These are phyloP conservation scores for Gymnorhina tibicen DNA, from an alignment of 2,113 vertebrate genomes.

Conservation along the genomic window DNA sequence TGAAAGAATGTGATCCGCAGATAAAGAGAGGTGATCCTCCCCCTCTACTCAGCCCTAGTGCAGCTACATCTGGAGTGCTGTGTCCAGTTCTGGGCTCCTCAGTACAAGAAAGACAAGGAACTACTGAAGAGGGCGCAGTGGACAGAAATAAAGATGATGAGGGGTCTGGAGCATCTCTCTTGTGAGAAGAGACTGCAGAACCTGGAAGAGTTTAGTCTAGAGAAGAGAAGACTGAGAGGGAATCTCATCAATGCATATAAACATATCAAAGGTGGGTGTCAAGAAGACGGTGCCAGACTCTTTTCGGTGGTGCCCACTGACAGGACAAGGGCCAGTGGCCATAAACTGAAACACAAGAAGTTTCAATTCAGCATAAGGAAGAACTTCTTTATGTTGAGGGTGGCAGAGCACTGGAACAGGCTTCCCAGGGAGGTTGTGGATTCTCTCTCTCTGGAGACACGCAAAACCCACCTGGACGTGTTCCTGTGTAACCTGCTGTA, in stretches of 20 bases:
- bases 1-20: neutral
- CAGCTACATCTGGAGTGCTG: neutral
- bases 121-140: neutral
- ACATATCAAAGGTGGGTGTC: neutral
- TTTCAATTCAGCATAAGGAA: neutral
- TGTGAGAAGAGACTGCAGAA: neutral
- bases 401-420: neutral
- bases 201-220: neutral
- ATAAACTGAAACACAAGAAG: neutral
- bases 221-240: neutral
- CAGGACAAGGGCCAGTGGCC: neutral
- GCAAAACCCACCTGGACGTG: neutral
- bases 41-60: neutral
- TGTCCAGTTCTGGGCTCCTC: neutral
- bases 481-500: neutral
- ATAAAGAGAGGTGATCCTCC: neutral
- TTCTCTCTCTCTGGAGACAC: neutral
- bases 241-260: neutral
- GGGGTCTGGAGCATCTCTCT: neutral
- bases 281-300: neutral
- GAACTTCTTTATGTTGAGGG: neutral
- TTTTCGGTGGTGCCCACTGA: neutral
- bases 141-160: neutral
- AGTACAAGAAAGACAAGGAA: neutral
- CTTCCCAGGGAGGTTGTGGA: neutral